Evolutionary conservation across 2,888 invertebrate species (phyloP).

Genomic region (Hyposoter dolosus): DNA sequence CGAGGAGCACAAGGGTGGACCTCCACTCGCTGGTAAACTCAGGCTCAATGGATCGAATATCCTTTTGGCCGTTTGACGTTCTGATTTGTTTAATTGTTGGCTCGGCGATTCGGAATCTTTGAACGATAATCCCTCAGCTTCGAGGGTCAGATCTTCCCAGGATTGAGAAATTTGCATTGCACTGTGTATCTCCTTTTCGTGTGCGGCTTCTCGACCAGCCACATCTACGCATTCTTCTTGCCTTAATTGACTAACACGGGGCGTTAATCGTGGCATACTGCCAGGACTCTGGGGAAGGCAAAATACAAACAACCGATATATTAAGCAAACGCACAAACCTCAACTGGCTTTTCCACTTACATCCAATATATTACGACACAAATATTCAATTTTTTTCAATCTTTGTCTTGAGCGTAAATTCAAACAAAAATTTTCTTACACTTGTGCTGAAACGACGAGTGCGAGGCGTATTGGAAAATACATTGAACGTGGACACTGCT

Average conservation of each 20-base stretch:
- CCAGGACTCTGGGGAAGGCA: slow-evolving; percentile 85
- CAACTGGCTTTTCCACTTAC: background rate
- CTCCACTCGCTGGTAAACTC: slow-evolving; percentile 84
- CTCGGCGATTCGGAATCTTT: slow-evolving; percentile 82
- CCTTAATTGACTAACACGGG: slow-evolving; percentile 94
- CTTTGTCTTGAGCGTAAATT: background rate
- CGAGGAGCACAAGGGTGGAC: slow-evolving; percentile 87
- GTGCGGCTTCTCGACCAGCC: slow-evolving; percentile 94
- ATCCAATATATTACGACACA: background rate
- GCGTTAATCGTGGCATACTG: slow-evolving; percentile 89
- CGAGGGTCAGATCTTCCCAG: slow-evolving; percentile 95
- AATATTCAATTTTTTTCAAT: background rate
- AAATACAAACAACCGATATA: slow-evolving; percentile 22
- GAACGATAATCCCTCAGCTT: slow-evolving; percentile 86
- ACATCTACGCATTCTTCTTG: slow-evolving; percentile 95
- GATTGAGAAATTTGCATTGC: slow-evolving; percentile 98
- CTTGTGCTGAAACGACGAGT: slow-evolving; percentile 96
- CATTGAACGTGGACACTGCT: slow-evolving; percentile 88
- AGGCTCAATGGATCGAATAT: slow-evolving; percentile 84
- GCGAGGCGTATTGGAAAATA: slow-evolving; percentile 90
- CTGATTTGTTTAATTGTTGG: slow-evolving; percentile 78
- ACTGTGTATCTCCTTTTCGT: slow-evolving; percentile 95
- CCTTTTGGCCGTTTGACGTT: slow-evolving; percentile 78
- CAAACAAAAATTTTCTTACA: slow-evolving; percentile 86
- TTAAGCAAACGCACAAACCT: background rate